Conservation (phyloP, 2,888 invertebrate genomes). For the Nomada lathburiana region DNA sequence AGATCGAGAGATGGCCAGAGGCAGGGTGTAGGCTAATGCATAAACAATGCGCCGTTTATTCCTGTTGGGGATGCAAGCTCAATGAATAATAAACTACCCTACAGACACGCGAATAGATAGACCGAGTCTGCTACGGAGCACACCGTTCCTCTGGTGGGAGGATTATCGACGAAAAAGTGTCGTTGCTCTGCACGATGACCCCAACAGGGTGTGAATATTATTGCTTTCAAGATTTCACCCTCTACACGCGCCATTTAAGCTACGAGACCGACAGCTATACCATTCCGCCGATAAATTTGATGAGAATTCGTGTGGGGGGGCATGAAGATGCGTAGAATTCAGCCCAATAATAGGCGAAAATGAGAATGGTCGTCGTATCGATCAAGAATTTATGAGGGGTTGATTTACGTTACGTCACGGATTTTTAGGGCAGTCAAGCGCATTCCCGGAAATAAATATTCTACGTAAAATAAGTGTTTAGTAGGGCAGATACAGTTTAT, state of each 20-base stretch:
- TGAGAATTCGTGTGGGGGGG: background rate
- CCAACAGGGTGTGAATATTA: slow-evolving; percentile 64
- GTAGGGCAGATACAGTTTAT: no score
- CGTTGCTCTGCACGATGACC: slow-evolving; percentile 47
- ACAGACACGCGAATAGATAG: slow-evolving; percentile 70
- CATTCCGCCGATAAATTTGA: slow-evolving; percentile 19
- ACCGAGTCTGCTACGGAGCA: slow-evolving; percentile 63
- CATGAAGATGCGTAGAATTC: background rate
- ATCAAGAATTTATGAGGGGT: background rate
- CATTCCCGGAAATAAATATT: background rate
- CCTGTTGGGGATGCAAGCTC: slow-evolving; percentile 76
- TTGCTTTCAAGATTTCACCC: slow-evolving; percentile 61
- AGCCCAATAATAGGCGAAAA: slow-evolving; percentile 6
- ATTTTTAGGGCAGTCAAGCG: background rate
- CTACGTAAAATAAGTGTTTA: background rate
- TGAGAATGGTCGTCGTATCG: background rate
- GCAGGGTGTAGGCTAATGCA: slow-evolving; percentile 78
- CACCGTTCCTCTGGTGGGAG: slow-evolving; percentile 56
- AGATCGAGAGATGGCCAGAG: slow-evolving; percentile 63
- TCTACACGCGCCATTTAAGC: slow-evolving; percentile 33
- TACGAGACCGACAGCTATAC: background rate
- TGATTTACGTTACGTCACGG: background rate
- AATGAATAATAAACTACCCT: slow-evolving; percentile 81
- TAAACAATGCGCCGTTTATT: slow-evolving; percentile 82
- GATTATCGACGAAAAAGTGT: slow-evolving; percentile 74